These are phyloP conservation scores for Vipera latastei DNA, from an alignment of 2,797 vertebrate species.

Conservation along the genomic window DNA sequence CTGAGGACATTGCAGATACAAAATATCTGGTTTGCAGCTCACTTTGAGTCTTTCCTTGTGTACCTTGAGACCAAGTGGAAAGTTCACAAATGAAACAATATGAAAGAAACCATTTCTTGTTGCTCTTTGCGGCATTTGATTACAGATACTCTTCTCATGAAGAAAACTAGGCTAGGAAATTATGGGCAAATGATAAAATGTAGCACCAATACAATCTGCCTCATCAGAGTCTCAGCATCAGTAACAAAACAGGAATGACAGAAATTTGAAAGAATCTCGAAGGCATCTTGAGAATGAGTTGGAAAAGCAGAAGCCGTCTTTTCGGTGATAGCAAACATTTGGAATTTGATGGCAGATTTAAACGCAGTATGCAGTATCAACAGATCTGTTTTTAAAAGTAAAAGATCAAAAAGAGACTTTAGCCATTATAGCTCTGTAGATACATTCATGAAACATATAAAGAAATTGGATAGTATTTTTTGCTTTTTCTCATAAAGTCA, in stretches of 20 bases:
- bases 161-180: not conserved
- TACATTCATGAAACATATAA: not conserved
- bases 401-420: not conserved
- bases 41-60: not conserved
- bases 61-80: not conserved
- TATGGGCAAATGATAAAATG: not conserved
- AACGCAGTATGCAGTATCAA: not conserved
- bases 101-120: not conserved
- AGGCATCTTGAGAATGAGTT: not conserved
- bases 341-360: not conserved
- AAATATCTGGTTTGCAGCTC: not conserved
- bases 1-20: not conserved
- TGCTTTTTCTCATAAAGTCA: not conserved
- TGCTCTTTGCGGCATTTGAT: not conserved
- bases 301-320: not conserved
- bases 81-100: not conserved
- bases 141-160: not conserved
- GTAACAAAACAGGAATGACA: not conserved
- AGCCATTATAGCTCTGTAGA: not conserved
- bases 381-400: not conserved
- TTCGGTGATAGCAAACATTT: not conserved
- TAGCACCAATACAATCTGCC: not conserved
- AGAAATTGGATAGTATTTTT: not conserved
- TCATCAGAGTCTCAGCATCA: not conserved
- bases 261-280: not conserved